Conservation (phyloP, 2,888 invertebrate genomes). For the Aporophyla lueneburgensis region DNA sequence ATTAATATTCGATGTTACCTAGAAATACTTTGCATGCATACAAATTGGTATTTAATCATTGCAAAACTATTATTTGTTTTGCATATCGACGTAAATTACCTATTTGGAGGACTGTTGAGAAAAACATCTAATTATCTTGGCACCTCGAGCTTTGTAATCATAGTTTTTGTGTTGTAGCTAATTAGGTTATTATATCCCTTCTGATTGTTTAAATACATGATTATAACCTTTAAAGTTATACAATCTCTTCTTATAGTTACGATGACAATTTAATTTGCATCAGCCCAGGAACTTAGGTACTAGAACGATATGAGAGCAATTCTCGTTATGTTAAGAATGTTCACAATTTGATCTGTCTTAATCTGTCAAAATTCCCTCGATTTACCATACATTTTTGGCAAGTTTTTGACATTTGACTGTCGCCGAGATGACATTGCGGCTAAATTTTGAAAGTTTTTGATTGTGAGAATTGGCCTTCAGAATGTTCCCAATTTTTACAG, state of each 20-base stretch:
- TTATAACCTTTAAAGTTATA: neutral
- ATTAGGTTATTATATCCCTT: neutral
- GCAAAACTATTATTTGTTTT: constrained; percentile 25
- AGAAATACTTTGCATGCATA: constrained; percentile 44
- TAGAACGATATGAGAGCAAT: too few species aligned
- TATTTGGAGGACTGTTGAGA: constrained; percentile 13
- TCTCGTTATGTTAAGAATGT: too few species aligned
- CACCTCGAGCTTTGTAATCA: constrained; percentile 1
- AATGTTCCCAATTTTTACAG: too few species aligned
- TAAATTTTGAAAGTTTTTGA: too few species aligned
- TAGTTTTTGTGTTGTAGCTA: neutral
- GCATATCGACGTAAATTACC: neutral
- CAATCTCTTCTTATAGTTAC: too few species aligned
- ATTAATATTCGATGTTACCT: constrained; percentile 13
- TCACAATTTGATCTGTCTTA: too few species aligned
- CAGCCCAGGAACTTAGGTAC: neutral
- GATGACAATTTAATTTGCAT: neutral
- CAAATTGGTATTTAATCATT: constrained; percentile 38
- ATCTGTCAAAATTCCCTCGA: too few species aligned
- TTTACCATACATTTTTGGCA: too few species aligned
- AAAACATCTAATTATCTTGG: constrained; percentile 2
- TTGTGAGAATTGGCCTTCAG: too few species aligned
- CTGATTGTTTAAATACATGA: neutral
- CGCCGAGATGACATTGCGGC: too few species aligned
- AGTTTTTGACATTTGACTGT: too few species aligned